Evolutionary conservation across 2,113 vertebrate genomes (phyloP).

Genomic region (Mastomys natalensis): DNA sequence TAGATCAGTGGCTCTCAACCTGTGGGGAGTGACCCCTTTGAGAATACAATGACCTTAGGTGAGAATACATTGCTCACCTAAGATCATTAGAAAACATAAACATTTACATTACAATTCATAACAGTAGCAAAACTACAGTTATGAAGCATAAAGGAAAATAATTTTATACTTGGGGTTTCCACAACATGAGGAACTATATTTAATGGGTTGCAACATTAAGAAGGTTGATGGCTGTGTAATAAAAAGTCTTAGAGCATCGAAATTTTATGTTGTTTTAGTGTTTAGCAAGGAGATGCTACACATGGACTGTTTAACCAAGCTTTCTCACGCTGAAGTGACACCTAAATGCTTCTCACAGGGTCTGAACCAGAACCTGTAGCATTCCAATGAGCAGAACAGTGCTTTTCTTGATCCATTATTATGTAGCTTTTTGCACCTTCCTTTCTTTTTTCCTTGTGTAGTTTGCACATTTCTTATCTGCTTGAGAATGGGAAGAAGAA

Average conservation of each 20-base stretch:
- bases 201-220: neutral
- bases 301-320: neutral
- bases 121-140: neutral
- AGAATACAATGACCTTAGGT: neutral
- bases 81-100: neutral
- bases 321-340: neutral
- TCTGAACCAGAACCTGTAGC: neutral
- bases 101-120: neutral
- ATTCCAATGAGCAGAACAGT: neutral
- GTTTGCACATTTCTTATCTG: neutral
- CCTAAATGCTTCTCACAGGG: neutral
- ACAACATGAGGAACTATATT: neutral
- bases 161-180: neutral
- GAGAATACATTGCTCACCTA: neutral
- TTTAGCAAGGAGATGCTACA: neutral
- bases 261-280: neutral
- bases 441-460: conserved; percentile 23
- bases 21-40: neutral
- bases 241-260: neutral
- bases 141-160: neutral
- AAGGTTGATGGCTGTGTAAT: neutral
- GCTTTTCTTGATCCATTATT: conserved; percentile 4
- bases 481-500: neutral
- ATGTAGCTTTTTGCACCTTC: neutral
- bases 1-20: neutral